Evolutionary conservation across 2,888 invertebrate genomes (phyloP), one percentile per base, ranked within the genome.

Genomic region (Synanthedon formicaeformis): DNA sequence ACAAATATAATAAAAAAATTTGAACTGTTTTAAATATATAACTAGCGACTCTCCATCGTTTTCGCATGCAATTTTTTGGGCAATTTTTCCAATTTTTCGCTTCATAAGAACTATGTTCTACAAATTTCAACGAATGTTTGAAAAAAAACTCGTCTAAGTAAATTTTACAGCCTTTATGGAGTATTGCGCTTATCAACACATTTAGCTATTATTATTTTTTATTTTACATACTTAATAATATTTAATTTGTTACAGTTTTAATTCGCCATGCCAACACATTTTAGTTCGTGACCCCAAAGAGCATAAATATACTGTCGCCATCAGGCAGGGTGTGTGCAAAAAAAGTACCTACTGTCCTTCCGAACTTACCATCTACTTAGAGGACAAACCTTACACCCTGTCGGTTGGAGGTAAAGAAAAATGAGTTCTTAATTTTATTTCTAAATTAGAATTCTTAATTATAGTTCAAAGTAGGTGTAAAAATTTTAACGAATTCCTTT

Each of bases 241-340:
- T 41, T n/a, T n/a, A 56, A 57, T 55, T 48, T 16, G n/a, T 65
- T 86, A 62, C 71, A 94, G 93, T 68, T 94, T 94, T 64, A 89
- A 92, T 52, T 92, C 96, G 0, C 89, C 91, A 0, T 96, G 96
- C 73, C 89, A 92, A 1, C 93, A 96, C 67, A 90, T 92, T 0
- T 71, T 96, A 40, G 88, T 93, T 0, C 91, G 91, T 12, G 96
- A 96, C 61, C 81, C 90, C 0, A 76, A 82, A 0, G 92, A 93
- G 54, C 92, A 92, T 58, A 90, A 92, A 4, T 95, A 94, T 73
- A 91, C 90, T 2, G 84, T 96, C 2, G 89, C 91, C 1, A 78
- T 92, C 0, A 88, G 60, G 73, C 89, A 61, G 90, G 92, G 81
- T 65, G 78, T 56, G 54, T 78, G 70, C 60, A 61, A 59, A 55